Evolutionary conservation across 2,888 invertebrate species (phyloP).

Genomic region (Drosophila emarginata): DNA sequence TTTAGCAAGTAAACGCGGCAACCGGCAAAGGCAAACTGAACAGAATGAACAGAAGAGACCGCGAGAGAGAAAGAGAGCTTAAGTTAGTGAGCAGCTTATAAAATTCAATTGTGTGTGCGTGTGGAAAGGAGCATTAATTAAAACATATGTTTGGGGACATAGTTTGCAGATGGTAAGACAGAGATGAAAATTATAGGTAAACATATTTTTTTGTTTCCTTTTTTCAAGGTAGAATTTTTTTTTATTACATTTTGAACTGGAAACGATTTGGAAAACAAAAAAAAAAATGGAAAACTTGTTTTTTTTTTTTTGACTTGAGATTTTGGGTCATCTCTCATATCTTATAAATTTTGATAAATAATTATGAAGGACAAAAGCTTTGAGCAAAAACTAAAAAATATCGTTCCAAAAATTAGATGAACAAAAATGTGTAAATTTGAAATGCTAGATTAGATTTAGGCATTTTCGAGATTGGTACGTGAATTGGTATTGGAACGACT

Average conservation of each 20-base stretch:
- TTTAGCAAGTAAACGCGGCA: neutral
- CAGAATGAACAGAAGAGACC: neutral
- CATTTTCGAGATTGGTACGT: neutral
- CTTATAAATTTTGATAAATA: neutral
- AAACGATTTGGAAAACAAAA: neutral
- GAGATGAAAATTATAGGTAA: no score
- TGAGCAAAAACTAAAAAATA: neutral
- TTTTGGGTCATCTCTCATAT: neutral
- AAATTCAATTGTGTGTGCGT: neutral
- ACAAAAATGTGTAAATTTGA: neutral
- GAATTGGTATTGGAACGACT: neutral
- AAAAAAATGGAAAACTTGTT: neutral
- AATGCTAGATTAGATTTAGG: neutral
- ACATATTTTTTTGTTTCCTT: no score
- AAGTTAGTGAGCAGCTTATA: neutral
- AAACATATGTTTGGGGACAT: no score
- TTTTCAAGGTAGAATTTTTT: no score
- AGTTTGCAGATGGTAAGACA: neutral
- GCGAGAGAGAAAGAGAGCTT: neutral
- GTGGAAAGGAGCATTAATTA: neutral
- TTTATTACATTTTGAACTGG: no score
- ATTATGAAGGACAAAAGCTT: neutral
- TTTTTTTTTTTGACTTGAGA: neutral
- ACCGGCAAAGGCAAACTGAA: neutral
- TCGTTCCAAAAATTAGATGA: neutral